Percentiles rank a stretch among this genome's conserved stretches.
Conservation (phyloP, 2,113 vertebrate species). For the Camelus bactrianus region DNA sequence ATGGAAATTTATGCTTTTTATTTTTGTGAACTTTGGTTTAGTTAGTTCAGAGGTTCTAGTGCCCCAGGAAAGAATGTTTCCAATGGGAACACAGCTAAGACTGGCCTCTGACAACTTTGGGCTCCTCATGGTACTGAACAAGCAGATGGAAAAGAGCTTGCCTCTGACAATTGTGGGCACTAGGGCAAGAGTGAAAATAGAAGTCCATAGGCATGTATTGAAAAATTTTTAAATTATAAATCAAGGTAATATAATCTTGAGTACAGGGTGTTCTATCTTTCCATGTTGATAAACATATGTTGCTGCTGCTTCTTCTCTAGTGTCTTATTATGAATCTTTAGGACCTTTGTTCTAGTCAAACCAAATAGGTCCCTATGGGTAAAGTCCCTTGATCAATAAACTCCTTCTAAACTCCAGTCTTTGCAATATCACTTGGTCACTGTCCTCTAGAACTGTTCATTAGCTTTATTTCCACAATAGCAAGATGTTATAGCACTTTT, state of each 20-base stretch:
- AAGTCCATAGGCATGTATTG: not conserved
- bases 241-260: not conserved
- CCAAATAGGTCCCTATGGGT: not conserved
- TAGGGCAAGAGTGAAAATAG: not conserved
- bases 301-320: not conserved
- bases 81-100: not conserved
- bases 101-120: not conserved
- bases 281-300: not conserved
- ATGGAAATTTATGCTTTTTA: not conserved
- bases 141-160: not conserved
- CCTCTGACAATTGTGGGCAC: not conserved
- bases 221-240: not conserved
- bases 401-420: not conserved
- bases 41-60: not conserved
- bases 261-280: not conserved
- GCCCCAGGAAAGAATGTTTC: not conserved
- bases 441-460: not conserved
- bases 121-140: not conserved
- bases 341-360: not conserved
- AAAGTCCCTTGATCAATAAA: not conserved
- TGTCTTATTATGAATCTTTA: not conserved
- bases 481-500: not conserved
- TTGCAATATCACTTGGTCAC: not conserved
- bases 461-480: not conserved
- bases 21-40: not conserved